Conservation (phyloP, 2,113 vertebrate genomes). For the Hippolais icterina region DNA sequence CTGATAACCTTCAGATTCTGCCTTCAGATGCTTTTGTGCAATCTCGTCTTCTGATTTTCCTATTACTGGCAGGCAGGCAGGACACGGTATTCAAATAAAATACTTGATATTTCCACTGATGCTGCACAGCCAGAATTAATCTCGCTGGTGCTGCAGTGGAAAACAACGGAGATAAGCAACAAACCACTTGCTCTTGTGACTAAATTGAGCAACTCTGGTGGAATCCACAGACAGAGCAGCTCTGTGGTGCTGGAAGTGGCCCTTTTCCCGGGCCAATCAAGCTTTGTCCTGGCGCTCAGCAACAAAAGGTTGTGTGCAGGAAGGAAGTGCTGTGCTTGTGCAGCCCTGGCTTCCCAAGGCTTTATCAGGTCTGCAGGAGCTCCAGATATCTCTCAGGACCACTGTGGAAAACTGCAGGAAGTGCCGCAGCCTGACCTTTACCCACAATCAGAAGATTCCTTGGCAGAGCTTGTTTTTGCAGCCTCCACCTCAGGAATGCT, state of each 20-base stretch:
- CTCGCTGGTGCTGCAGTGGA: background rate
- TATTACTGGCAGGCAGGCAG: background rate
- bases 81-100: background rate
- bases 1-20: background rate
- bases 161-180: background rate
- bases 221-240: background rate
- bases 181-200: background rate
- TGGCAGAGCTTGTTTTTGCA: conserved; percentile 36
- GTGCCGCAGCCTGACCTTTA: conserved; percentile 55
- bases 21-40: background rate
- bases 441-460: conserved; percentile 28
- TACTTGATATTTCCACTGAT: background rate
- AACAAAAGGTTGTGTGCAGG: conserved; percentile 24
- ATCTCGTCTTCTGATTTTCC: background rate
- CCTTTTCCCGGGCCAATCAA: background rate
- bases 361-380: conserved; percentile 28
- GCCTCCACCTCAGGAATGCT: conserved; percentile 13
- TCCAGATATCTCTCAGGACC: conserved; percentile 39
- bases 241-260: background rate
- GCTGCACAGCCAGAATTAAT: background rate
- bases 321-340: conserved; percentile 24
- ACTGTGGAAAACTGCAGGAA: conserved; percentile 39
- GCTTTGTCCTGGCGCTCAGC: background rate
- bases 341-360: background rate
- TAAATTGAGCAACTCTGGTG: background rate